These are phyloP conservation scores for Muntiacus muntjak DNA, from an alignment of 2,113 vertebrate genomes.

Conservation along the genomic window DNA sequence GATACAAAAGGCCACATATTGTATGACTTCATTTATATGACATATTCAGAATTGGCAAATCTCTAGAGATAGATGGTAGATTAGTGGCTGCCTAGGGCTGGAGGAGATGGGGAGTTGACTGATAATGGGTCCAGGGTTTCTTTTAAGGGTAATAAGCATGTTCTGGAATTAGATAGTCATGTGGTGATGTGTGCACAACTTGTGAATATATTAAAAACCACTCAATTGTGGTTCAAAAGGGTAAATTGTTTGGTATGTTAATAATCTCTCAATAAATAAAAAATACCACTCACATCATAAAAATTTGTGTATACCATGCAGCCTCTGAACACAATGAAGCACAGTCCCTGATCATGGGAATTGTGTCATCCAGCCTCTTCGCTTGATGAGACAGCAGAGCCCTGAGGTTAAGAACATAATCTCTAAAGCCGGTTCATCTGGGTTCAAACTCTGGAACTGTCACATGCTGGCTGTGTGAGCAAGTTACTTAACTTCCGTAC, in stretches of 20 bases:
- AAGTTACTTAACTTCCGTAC: neutral
- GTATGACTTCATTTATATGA: neutral
- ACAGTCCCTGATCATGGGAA: neutral
- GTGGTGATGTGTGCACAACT: neutral
- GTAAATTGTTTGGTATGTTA: neutral
- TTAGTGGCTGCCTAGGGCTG: neutral
- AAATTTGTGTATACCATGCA: neutral
- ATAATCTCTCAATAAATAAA: neutral
- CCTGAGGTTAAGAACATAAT: neutral
- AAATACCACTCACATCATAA: neutral
- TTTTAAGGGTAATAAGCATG: neutral
- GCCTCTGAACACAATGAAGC: neutral
- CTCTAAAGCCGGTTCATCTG: neutral
- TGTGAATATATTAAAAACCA: neutral
- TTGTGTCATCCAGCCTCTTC: neutral
- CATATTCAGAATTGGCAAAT: neutral
- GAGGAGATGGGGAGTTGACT: neutral
- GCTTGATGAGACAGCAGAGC: neutral
- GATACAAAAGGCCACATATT: neutral
- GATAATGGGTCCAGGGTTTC: neutral
- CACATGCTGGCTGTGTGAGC: neutral
- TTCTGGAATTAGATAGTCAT: neutral
- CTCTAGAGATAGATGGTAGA: neutral
- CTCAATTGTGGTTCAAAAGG: neutral
- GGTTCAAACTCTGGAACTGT: neutral